Evolutionary conservation across 2,797 vertebrate species (phyloP).

Genomic region (Lycodopsis pacificus): DNA sequence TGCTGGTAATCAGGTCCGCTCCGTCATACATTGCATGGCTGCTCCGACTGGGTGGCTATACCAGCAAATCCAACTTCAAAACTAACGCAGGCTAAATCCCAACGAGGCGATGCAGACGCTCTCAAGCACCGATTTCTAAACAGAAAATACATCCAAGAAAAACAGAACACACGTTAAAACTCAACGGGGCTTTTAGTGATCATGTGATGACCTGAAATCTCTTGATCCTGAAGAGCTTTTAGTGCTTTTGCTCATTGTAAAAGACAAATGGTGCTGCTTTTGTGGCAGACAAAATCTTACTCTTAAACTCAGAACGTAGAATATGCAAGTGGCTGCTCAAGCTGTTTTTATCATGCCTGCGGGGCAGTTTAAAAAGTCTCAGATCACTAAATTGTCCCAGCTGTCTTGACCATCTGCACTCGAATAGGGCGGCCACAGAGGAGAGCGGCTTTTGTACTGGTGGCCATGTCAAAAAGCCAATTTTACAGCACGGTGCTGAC

Average conservation of each 20-base stretch:
- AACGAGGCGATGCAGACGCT: constrained; percentile 37
- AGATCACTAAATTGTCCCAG: constrained; percentile 88
- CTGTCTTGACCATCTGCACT: constrained; percentile 90
- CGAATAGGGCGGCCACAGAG: constrained; percentile 73
- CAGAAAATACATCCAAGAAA: constrained; percentile 29
- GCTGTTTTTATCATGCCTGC: constrained; percentile 85
- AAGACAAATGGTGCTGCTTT: constrained; percentile 65
- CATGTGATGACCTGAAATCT: constrained; percentile 20
- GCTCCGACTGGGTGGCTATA: constrained; percentile 59
- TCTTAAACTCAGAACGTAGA: constrained; percentile 64
- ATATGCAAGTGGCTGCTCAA: constrained; percentile 80
- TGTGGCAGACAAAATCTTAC: constrained; percentile 63
- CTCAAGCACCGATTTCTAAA: constrained; percentile 29
- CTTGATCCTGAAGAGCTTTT: neutral
- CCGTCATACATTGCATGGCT: constrained; percentile 53
- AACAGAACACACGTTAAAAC: constrained; percentile 19
- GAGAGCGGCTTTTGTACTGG: constrained; percentile 84
- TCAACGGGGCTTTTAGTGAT: constrained; percentile 20
- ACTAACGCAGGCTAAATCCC: constrained; percentile 49
- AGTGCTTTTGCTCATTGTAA: constrained; percentile 20
- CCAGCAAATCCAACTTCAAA: constrained; percentile 53
- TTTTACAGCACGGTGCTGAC: constrained; percentile 82
- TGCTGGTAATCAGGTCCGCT: constrained; percentile 74
- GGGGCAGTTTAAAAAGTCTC: constrained; percentile 85
- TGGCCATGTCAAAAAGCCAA: constrained; percentile 84